Evolutionary conservation across 2,888 invertebrate species (phyloP), one percentile per base, ranked within the genome.

Genomic region (Troilus luridus): DNA sequence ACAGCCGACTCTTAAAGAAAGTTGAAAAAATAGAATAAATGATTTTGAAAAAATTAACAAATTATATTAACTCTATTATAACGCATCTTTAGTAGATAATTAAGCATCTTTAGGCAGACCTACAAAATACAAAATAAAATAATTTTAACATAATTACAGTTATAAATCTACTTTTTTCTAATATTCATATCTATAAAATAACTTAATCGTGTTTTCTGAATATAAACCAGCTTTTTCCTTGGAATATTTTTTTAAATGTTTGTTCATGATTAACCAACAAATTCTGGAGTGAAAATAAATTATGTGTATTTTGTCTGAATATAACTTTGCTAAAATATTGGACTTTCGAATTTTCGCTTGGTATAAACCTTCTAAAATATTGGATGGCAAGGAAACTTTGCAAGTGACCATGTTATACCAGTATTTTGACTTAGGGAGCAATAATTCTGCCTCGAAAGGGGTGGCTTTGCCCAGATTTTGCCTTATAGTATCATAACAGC

Each of bases 271-370:
- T 7, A 27, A 72, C 27, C 17, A 12, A 10, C 10, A 17, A 27
- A 12, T 72, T 72, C 7, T 8, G 14, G 7, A 17, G 17, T 19
- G 12, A 72, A 27, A 72, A 27, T 27, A 14, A 27, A 27, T 72
- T 14, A 27, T 72, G 72, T 27, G 72, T 72, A 72, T 27, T 72
- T 72, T 27, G 27, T 27, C 6, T 9, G 27, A 11, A 6, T 14
- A 72, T 27, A 72, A 72, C 72, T 72, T 72, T 27, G 72, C 72
- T 72, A 72, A 72, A 72, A 72, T 72, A 72, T 72, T 72, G 72
- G 8, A 72, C 72, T 72, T 72, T 27, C 6, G 11, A 72, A 72
- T 27, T 27, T 14, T 72, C 27, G 27, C 72, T 72, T 27, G 72
- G 27, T 9, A 72, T 72, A 72, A 72, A 72, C 72, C 72, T 72